Percentiles rank a stretch among this genome's conserved stretches.
Evolutionary conservation across 2,113 vertebrate species (phyloP).

Genomic region (Corythoichthys haematopterus): DNA sequence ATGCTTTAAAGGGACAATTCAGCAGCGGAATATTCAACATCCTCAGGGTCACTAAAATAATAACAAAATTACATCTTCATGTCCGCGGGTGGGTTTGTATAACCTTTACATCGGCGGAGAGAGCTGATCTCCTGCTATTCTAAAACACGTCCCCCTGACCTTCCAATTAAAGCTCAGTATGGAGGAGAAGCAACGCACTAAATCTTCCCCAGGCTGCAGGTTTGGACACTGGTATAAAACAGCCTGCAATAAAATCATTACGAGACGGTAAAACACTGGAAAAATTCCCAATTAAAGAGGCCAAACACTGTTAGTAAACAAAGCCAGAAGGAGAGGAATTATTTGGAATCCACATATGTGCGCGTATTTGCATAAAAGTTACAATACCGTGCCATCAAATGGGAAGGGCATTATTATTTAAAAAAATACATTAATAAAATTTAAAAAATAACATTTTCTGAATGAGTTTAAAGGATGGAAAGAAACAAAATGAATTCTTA

Average conservation of each 20-base stretch:
- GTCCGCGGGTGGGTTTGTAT: slow-evolving; percentile 74
- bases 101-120: slow-evolving; percentile 79
- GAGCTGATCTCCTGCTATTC: slow-evolving; percentile 63
- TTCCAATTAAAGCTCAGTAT: slow-evolving; percentile 67
- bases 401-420: slow-evolving; percentile 1
- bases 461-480: slow-evolving; percentile 9
- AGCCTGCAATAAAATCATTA: slow-evolving; percentile 68
- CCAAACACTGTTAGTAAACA: slow-evolving; percentile 51
- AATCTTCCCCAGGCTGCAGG: slow-evolving; percentile 63
- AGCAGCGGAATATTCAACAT: slow-evolving; percentile 16
- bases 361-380: slow-evolving; percentile 52
- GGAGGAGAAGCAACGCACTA: slow-evolving; percentile 53
- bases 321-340: slow-evolving; percentile 50
- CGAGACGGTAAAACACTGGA: slow-evolving; percentile 51
- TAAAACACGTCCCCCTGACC: slow-evolving; percentile 64
- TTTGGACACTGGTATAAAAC: slow-evolving; percentile 62
- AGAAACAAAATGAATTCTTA: background rate
- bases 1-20: slow-evolving; percentile 9
- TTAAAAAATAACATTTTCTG: slow-evolving; percentile 10
- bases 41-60: slow-evolving; percentile 50
- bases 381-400: slow-evolving; percentile 21
- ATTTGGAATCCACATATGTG: slow-evolving; percentile 44
- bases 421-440: background rate
- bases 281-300: slow-evolving; percentile 62
- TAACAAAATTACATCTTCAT: slow-evolving; percentile 48